Evolutionary conservation across 1,140 invertebrate species (phyloP), one percentile per base, ranked within the genome.

Genomic region (Hyphantria cunea): DNA sequence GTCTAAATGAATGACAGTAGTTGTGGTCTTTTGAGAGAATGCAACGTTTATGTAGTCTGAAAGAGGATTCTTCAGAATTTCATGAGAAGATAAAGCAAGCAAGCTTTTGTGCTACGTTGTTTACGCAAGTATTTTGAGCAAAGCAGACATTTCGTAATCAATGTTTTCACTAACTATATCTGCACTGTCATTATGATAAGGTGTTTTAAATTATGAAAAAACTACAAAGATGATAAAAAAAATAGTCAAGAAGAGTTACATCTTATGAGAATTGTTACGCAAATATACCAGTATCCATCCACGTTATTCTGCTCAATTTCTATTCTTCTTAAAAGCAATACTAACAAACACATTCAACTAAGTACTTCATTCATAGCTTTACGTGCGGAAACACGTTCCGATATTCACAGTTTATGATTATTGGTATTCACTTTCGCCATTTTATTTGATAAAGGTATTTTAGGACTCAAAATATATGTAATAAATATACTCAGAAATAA

Each of bases 361-460:
- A 45, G 45, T 5, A 31, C 33, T 45, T 45, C 41, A 55, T 55
- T 45, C 53, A 45, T 55, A 55, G n/a, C 42, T 31, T 56, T 56
- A 48, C 41, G 41, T 56, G 44, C 42, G 42, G 42, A 32, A 33
- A 56, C 54, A 56, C 54, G 44, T 56, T 56, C 54, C 54, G 54
- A 56, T 56, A 48, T 31, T 41, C 42, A 47, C 11, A 56, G 31
- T 56, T 56, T 56, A 56, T 56, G 54, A 15, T 47, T 56, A 56
- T 56, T 56, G 42, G 25, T 34, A 47, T 45, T 47, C 15, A 41
- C 41, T 32, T 56, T 37, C 32, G 25, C 54, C 47, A 48, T 31
- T 48, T 48, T 25, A 47, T 37, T 41, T 31, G 12, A 47, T 56
- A 56, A 56, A 56, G 45, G 37, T 48, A 56, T 56, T 56, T 47